Base-by-base conservation (phyloP, 2,797 vertebrate genomes). In the Phrynocephalus forsythii region DNA sequence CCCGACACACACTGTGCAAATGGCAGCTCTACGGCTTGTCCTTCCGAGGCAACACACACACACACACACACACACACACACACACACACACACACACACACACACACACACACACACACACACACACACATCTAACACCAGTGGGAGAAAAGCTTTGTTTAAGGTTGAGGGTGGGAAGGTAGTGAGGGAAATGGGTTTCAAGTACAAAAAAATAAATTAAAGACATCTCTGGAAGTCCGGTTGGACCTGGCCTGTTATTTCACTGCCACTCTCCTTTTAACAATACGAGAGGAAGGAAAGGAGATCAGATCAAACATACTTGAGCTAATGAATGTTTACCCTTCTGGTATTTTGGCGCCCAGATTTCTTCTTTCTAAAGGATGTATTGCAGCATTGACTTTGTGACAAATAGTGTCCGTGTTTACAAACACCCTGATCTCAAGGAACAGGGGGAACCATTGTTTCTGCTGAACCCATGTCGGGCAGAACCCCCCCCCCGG, bases 361-460 rank as follows among this genome's bases (percentile, higher is more conserved):
- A 89, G 83, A 91, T n/a, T 63, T 63, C 5, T 63, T 60, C 16
- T 63, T 63, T 18, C 18, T 18, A 63, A 63, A 63, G 60, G 60
- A 0, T 1, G 24, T n/a, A 6, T 18, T 3, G 52, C 88, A 28
- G 13, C 0, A 75, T 0, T 0, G 87, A 76, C 92, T 89, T 86
- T 81, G 85, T 76, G 88, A 85, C 90, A 56, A 44, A 33, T 68
- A 0, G 69, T 87, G 90, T 13, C 9, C 5, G 33, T 90, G 93
- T 94, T 95, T 91, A 90, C 94, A 91, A 94, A 89, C 72, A 77
- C n/a, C 83, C 87, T 3, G 78, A 91, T 84, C 68, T 79, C 69
- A 84, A 9, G 80, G 66, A 93, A 95, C 89, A 92, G 91, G 93
- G 92, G 87, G 86, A 72, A 50, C 91, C 91, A 94, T 91, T 93